A percentile compares a stretch with the other conserved stretches of the same genome.
phyloP scores from a whole-genome alignment of 2,888 invertebrate genomes.

The Brenthis ino region DNA sequence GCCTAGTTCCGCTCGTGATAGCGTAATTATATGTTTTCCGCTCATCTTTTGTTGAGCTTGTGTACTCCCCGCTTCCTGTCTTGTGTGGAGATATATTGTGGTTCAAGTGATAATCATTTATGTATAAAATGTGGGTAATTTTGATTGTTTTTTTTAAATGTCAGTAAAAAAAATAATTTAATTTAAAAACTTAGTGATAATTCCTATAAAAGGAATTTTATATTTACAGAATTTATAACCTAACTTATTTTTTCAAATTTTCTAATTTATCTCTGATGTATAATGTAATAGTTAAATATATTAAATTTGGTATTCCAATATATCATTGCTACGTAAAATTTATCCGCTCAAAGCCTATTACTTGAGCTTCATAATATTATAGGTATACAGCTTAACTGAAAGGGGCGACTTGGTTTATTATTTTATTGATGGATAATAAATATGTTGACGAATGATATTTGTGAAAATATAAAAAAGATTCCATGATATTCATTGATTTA shows the following conservation, averaged over 20 bases:
- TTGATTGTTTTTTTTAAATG: not conserved
- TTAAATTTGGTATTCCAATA: not conserved
- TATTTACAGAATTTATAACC: too few relatives aligned
- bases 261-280: too few relatives aligned
- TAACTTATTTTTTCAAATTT: too few relatives aligned
- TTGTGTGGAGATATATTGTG: conserved; percentile 51
- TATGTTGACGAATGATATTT: conserved; percentile 15
- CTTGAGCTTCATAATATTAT: conserved; percentile 44
- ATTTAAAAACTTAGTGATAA: too few relatives aligned
- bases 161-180: too few relatives aligned
- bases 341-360: conserved; percentile 39
- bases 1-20: conserved; percentile 62
- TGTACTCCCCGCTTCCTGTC: conserved; percentile 69
- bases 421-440: conserved; percentile 53
- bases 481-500: too few relatives aligned
- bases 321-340: not conserved
- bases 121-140: too few relatives aligned
- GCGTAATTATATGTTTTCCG: conserved; percentile 77
- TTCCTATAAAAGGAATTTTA: too few relatives aligned
- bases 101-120: conserved; percentile 44
- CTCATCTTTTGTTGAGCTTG: conserved; percentile 67
- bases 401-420: conserved; percentile 65
- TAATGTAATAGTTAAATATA: too few relatives aligned
- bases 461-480: too few relatives aligned
- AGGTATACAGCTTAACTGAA: conserved; percentile 66